phyloP scores from a whole-genome alignment of 2,113 vertebrate species.

The Cololabis saira region DNA sequence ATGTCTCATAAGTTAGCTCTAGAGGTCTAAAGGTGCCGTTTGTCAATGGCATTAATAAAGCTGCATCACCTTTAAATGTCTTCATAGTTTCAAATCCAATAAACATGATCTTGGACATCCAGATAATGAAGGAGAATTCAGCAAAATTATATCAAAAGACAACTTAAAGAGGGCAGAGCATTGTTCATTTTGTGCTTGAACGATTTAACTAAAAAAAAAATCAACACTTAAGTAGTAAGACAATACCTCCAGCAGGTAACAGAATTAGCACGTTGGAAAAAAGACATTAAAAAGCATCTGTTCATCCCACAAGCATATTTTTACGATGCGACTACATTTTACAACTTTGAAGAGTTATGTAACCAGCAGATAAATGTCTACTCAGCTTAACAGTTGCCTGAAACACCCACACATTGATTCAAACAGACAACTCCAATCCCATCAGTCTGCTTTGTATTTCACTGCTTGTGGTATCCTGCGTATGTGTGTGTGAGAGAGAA shows the following conservation, averaged over 20 bases:
- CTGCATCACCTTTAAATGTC: too few species aligned
- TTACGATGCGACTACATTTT: slow-evolving; percentile 17
- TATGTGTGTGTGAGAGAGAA: background rate
- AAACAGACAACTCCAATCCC: slow-evolving; percentile 60
- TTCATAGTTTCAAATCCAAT: too few species aligned
- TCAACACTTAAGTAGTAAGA: background rate
- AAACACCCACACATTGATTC: slow-evolving; percentile 62
- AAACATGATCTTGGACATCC: background rate
- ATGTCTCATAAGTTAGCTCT: too few species aligned
- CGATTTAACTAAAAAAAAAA: background rate
- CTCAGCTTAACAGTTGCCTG: slow-evolving; percentile 47
- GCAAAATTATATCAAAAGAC: too few species aligned
- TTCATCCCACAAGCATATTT: slow-evolving; percentile 2
- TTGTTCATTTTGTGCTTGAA: too few species aligned
- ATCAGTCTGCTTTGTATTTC: slow-evolving; percentile 49
- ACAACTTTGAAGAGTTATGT: slow-evolving; percentile 35
- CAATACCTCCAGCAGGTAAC: background rate
- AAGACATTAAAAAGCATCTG: background rate
- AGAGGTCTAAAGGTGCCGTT: too few species aligned
- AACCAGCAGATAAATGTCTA: slow-evolving; percentile 48
- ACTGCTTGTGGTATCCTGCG: slow-evolving; percentile 19
- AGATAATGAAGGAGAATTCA: background rate
- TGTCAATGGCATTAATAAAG: too few species aligned
- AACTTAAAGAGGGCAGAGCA: too few species aligned
- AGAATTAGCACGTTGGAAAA: background rate